Evolutionary conservation across 2,888 invertebrate species (phyloP), one percentile per base, ranked within the genome.

Genomic region (Portevinia maculata): DNA sequence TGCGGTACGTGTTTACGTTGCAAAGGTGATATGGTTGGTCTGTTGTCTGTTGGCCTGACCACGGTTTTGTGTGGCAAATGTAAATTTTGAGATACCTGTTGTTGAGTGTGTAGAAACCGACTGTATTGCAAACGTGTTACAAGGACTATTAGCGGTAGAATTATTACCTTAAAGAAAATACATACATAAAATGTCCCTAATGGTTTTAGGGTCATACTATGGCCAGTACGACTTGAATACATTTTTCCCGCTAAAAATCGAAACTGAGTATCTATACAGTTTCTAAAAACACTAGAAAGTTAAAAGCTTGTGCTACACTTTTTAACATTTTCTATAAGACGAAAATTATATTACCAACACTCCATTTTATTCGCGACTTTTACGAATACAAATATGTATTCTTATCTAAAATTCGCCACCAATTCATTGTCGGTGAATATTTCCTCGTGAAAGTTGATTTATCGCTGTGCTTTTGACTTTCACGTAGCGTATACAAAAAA

Each of bases 1-100:
- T 57, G 34, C 46, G 19, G 70, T 65, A 81, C 81, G 70, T 81
- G 81, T 64, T 81, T 70, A 46, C 21, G 59, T 75, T 81, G 59
- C 75, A 69, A 69, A 70, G 57, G 32, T 57, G 19, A 30, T 69
- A 50, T 39, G 32, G 21, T 34, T 44, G 62, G 52, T 11, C 8
- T 65, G 46, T 53, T n/a, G n/a, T 24, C 24, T 46, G 46, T 64
- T 64, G 50, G 57, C 46, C 37, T 60, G 46, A 30, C 15, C 7
- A 17, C 1, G 17, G n/a, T 39, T 39, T 6, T 21, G 39, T 46
- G 39, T 34, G n/a, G 44, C 30, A 64, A 70, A 70, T 81, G 75
- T 24, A 81, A 70, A 70, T 65, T 46, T 17, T 55, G 53, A 53
- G 70, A 57, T 57, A 69, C 32, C 9, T 3, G 34, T 8, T 34